These are phyloP conservation scores for Labeo rohita DNA, from an alignment of 2,113 vertebrate species.

Conservation along the genomic window DNA sequence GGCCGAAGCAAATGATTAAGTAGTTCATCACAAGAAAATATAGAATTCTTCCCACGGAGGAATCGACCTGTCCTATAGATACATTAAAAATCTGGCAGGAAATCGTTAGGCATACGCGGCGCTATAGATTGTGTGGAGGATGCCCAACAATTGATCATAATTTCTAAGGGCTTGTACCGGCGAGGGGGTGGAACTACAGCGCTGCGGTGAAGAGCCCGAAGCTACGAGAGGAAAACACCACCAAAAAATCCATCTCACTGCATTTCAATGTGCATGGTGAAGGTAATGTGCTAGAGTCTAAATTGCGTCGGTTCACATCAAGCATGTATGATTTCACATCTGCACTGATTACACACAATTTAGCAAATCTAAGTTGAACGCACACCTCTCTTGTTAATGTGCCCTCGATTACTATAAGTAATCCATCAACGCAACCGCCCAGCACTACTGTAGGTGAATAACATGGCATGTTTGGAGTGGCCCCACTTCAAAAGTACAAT, in stretches of 20 bases:
- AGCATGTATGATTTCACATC: conserved; percentile 1
- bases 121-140: conserved; percentile 69
- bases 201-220: background rate
- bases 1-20: conserved; percentile 77
- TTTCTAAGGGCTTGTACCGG: conserved; percentile 54
- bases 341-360: conserved; percentile 13
- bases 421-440: background rate
- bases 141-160: conserved; percentile 69
- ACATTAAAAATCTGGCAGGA: conserved; percentile 78
- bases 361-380: background rate
- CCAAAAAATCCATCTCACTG: background rate
- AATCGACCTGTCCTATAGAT: conserved; percentile 74
- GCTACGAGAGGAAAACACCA: background rate
- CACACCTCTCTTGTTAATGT: background rate
- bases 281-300: background rate
- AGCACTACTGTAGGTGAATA: background rate
- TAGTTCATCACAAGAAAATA: conserved; percentile 78
- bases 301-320: background rate
- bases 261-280: background rate
- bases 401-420: background rate
- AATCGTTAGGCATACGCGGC: conserved; percentile 75
- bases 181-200: conserved; percentile 5
- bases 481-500: background rate
- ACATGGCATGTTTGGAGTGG: background rate
- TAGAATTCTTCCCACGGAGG: conserved; percentile 75